A percentile compares a stretch with the other conserved stretches of the same genome.
Conservation (phyloP, 2,113 vertebrate species). For the Chaetura pelagica region DNA sequence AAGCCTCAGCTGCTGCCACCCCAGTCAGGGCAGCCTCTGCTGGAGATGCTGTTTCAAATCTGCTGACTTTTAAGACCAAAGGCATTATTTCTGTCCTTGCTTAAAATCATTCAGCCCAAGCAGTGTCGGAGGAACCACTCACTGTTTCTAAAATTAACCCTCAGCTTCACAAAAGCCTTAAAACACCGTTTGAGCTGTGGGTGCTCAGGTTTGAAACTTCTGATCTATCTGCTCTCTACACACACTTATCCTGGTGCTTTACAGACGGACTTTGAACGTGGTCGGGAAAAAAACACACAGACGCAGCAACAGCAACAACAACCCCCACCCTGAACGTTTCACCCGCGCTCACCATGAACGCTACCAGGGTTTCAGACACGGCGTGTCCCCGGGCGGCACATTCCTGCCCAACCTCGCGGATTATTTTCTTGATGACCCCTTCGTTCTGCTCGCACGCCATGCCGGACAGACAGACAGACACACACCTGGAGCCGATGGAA, state of each 20-base stretch:
- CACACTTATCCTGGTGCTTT: background rate
- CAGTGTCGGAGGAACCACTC: background rate
- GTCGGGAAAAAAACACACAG: background rate
- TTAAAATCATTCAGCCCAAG: fast-evolving
- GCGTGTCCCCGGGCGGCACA: constrained; percentile 77
- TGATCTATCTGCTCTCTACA: too few relatives aligned
- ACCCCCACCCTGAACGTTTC: background rate
- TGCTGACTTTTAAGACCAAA: background rate
- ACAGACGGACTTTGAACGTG: background rate
- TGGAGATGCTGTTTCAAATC: background rate
- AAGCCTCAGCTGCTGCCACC: background rate
- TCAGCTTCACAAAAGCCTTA: background rate
- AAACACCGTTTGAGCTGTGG: fast-evolving
- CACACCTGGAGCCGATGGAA: too few relatives aligned
- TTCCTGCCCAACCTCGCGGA: constrained; percentile 78
- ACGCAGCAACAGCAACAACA: background rate
- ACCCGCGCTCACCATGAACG: constrained; percentile 84
- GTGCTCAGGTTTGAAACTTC: background rate
- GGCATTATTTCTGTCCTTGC: background rate
- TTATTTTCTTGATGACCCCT: constrained; percentile 81
- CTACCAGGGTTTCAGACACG: constrained; percentile 82
- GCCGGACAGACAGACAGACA: constrained; percentile 9
- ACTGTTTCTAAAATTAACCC: fast-evolving
- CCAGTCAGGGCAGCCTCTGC: background rate
- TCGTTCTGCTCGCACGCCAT: constrained; percentile 79